A percentile compares a stretch with the other conserved stretches of the same genome.
These are phyloP conservation scores for Pterocles orientalis DNA, from an alignment of 2,113 vertebrate species.

Conservation along the genomic window DNA sequence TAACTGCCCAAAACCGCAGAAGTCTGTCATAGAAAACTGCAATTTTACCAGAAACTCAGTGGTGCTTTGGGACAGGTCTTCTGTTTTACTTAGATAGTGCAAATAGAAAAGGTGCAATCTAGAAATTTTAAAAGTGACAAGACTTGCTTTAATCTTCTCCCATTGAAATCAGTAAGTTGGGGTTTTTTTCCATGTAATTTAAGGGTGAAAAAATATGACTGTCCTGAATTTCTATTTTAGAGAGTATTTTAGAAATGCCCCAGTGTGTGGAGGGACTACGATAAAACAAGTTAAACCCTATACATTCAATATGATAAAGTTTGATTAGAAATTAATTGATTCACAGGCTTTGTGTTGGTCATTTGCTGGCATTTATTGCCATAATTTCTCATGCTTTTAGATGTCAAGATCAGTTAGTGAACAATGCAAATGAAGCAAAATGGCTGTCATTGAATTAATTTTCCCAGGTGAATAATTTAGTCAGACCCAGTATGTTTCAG, in stretches of 20 bases:
- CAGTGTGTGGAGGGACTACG: not conserved
- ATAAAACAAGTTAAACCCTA: not conserved
- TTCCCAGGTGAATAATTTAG: not conserved
- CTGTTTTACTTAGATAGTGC: not conserved
- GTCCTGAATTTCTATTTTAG: not conserved
- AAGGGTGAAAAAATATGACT: not conserved
- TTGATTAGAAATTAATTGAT: slow-evolving; percentile 44
- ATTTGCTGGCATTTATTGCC: slow-evolving; percentile 4
- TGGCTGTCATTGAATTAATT: not conserved
- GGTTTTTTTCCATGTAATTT: not conserved
- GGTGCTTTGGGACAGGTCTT: not conserved
- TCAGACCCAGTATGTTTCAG: not conserved
- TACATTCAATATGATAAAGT: not conserved
- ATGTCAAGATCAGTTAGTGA: slow-evolving; percentile 4
- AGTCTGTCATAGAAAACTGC: not conserved
- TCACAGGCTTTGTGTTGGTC: not conserved
- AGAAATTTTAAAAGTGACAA: not conserved
- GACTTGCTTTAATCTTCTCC: not conserved
- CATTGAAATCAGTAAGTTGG: not conserved
- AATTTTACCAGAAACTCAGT: not conserved
- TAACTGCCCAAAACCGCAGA: not conserved
- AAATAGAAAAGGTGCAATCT: not conserved
- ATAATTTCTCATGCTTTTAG: not conserved
- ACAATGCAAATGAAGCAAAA: not conserved
- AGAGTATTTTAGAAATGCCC: not conserved